Conservation (phyloP, 2,888 invertebrate genomes). For the Drosophila pseudotakahashii region DNA sequence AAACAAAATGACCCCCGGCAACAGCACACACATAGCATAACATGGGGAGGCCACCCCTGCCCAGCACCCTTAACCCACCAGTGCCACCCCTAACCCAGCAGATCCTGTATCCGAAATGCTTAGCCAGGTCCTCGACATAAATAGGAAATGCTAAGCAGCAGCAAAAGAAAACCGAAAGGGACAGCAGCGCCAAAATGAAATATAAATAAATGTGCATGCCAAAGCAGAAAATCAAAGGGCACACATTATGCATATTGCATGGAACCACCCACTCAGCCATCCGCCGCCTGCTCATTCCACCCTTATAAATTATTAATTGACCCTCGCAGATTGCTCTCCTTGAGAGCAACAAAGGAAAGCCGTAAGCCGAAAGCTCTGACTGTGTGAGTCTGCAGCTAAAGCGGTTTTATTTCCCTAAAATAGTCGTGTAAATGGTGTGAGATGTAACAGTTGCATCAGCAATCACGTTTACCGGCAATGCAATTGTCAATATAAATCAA, state of each 20-base stretch:
- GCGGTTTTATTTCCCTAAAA: slow-evolving; percentile 9
- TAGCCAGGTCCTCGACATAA: slow-evolving; percentile 45
- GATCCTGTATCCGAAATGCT: slow-evolving; percentile 51
- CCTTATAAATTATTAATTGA: slow-evolving; percentile 49
- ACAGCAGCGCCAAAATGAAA: slow-evolving; percentile 61
- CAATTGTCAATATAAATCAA: slow-evolving; percentile 48
- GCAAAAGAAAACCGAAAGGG: slow-evolving; percentile 32
- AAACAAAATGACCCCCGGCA: slow-evolving; percentile 28
- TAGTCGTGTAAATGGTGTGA: slow-evolving; percentile 3
- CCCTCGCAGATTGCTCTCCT: slow-evolving; percentile 19
- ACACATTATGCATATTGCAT: slow-evolving; percentile 77
- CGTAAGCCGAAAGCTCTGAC: background rate
- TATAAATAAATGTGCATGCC: slow-evolving; percentile 73
- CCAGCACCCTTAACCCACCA: slow-evolving; percentile 16
- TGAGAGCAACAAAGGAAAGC: slow-evolving; percentile 5
- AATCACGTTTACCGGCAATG: slow-evolving; percentile 28
- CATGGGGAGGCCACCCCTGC: slow-evolving; percentile 33
- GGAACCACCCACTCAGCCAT: slow-evolving; percentile 16
- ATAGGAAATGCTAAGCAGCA: slow-evolving; percentile 65
- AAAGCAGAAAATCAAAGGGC: slow-evolving; percentile 69
- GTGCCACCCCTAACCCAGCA: slow-evolving; percentile 21
- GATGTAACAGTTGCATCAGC: slow-evolving; percentile 1
- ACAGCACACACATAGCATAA: slow-evolving; percentile 31
- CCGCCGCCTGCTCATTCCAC: slow-evolving; percentile 11
- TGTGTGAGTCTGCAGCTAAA: background rate